These are phyloP conservation scores for Athalia rosae DNA, from an alignment of 2,888 invertebrate species.

Conservation along the genomic window DNA sequence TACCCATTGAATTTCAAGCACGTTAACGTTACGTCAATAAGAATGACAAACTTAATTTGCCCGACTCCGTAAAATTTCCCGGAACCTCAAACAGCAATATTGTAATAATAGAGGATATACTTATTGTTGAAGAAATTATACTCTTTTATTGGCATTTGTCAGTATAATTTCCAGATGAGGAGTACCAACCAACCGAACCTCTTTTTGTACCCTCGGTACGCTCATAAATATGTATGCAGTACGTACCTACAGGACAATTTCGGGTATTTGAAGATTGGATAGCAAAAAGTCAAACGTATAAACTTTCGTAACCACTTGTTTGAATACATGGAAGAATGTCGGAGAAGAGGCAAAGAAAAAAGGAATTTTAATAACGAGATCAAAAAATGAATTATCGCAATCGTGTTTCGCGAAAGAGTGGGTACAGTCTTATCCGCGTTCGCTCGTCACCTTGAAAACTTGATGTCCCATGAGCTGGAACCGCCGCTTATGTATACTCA, in stretches of 20 bases:
- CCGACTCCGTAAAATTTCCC: not conserved
- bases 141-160: not conserved
- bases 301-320: conserved; percentile 34
- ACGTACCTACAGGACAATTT: not conserved
- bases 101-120: conserved; percentile 16
- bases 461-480: no score
- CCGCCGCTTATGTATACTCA: no score
- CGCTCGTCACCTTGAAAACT: not conserved
- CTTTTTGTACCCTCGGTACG: not conserved
- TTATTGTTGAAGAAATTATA: conserved; percentile 1
- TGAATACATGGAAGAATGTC: conserved; percentile 15
- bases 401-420: conserved; percentile 27
- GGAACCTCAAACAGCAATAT: conserved; percentile 15
- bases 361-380: not conserved
- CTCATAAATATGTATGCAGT: not conserved
- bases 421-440: not conserved
- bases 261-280: not conserved
- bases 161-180: not conserved
- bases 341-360: not conserved
- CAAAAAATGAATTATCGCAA: conserved; percentile 33
- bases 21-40: conserved; percentile 21
- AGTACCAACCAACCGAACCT: not conserved
- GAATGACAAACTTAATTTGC: conserved; percentile 16
- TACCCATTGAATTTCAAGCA: not conserved
- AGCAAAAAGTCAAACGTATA: conserved; percentile 10